phyloP scores from a whole-genome alignment of 2,113 vertebrate genomes.

The Orthochromis malagaraziensis region DNA sequence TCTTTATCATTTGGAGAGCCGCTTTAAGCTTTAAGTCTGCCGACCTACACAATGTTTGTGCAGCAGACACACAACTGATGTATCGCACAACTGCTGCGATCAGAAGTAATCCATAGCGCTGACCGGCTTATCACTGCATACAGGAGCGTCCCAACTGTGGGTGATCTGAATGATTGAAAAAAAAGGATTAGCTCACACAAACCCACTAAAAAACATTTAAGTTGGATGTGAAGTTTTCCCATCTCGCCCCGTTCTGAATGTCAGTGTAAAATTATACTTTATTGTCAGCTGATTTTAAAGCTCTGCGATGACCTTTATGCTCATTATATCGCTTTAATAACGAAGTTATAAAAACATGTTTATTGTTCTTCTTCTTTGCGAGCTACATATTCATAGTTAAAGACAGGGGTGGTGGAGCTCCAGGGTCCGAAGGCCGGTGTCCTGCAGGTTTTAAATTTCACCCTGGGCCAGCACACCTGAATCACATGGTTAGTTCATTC shows the following conservation, averaged over 20 bases:
- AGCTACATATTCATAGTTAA: not conserved
- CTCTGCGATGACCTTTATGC: not conserved
- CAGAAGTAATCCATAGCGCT: not conserved
- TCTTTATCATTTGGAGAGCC: not conserved
- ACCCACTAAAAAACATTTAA: not conserved
- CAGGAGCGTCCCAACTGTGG: not conserved
- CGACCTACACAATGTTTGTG: not conserved
- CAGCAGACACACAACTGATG: not conserved
- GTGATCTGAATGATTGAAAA: not conserved
- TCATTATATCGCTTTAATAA: not conserved
- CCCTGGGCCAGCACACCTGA: not conserved
- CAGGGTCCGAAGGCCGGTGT: accelerated
- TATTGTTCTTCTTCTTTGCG: not conserved
- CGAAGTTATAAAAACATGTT: not conserved
- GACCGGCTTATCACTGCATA: not conserved
- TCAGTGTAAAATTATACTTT: not conserved
- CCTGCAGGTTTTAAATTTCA: accelerated
- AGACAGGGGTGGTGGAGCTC: not conserved
- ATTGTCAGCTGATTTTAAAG: not conserved
- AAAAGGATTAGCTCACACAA: not conserved
- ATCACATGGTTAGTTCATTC: accelerated
- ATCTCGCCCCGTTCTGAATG: not conserved
- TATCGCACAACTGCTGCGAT: not conserved
- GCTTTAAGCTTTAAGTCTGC: not conserved
- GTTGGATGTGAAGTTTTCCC: not conserved